Percentiles rank a stretch among this genome's conserved stretches.
Evolutionary conservation across 2,888 invertebrate species (phyloP).

Genomic region (Agonopterix subpropinquella): DNA sequence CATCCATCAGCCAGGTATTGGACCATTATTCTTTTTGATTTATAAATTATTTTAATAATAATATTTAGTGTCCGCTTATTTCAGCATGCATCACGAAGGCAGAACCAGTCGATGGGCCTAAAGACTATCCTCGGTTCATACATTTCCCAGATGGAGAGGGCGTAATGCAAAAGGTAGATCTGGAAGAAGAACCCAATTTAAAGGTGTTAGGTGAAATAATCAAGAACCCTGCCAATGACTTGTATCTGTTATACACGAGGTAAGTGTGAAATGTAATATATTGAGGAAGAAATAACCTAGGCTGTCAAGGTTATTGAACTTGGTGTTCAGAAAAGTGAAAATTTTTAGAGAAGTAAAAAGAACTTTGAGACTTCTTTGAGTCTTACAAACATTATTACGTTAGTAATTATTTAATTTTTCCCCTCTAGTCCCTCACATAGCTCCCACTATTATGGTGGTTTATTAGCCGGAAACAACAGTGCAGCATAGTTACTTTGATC

Average conservation of each 20-base stretch:
- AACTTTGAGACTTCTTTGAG: no score
- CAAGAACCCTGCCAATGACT: slow-evolving; percentile 35
- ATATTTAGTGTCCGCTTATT: not conserved
- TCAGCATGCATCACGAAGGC: not conserved
- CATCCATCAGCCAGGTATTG: no score
- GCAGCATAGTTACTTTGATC: no score
- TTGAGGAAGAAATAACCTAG: not conserved
- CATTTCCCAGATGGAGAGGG: slow-evolving; percentile 34
- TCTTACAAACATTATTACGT: no score
- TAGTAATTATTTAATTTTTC: no score
- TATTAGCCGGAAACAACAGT: no score
- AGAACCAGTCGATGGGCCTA: slow-evolving; percentile 14
- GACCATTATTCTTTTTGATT: not conserved
- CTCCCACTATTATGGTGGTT: no score
- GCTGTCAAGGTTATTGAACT: not conserved
- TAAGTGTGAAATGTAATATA: slow-evolving; percentile 7
- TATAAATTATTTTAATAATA: not conserved
- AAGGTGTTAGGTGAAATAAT: slow-evolving; percentile 25
- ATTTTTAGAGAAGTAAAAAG: no score
- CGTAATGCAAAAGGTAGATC: slow-evolving; percentile 28
- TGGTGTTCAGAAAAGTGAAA: not conserved
- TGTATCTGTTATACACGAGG: slow-evolving; percentile 30
- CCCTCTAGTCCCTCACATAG: no score
- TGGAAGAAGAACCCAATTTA: slow-evolving; percentile 30
- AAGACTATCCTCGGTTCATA: slow-evolving; percentile 27